Evolutionary conservation across 2,113 vertebrate genomes (phyloP).

Genomic region (Sterna hirundo): DNA sequence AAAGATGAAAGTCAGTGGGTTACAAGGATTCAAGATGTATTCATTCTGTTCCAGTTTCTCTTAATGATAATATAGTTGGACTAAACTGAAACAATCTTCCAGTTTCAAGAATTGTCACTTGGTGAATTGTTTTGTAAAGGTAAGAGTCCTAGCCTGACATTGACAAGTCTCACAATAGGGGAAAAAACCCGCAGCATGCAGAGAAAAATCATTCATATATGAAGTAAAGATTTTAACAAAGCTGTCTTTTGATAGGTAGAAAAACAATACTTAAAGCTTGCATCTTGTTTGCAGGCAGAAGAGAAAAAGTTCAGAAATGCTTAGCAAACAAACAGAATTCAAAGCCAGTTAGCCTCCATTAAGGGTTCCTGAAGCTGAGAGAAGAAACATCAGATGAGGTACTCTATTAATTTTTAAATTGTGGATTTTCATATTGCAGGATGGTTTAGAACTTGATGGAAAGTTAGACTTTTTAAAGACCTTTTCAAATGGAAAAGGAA

Average conservation of each 20-base stretch:
- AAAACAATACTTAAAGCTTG: slow-evolving; percentile 6
- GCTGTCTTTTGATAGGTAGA: neutral
- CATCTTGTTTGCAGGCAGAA: slow-evolving; percentile 27
- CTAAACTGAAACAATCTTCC: neutral
- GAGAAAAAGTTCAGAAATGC: neutral
- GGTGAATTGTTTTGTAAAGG: neutral
- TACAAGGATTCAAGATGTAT: neutral
- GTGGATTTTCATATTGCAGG: neutral
- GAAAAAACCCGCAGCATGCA: neutral
- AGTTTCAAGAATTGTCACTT: neutral
- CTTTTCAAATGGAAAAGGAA: neutral
- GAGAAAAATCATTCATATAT: neutral
- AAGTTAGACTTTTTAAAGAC: neutral
- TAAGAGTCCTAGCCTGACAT: neutral
- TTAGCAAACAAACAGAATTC: neutral
- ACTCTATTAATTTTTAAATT: neutral
- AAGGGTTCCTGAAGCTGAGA: neutral
- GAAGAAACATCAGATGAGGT: neutral
- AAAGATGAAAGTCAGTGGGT: neutral
- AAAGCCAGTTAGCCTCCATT: neutral
- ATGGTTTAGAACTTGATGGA: neutral
- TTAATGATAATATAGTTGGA: neutral
- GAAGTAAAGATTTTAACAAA: neutral
- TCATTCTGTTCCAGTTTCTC: neutral
- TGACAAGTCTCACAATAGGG: neutral